Conservation (phyloP, 30 jellyfish, hydroid and myxozoan genomes). For the Aurelia sp. region DNA sequence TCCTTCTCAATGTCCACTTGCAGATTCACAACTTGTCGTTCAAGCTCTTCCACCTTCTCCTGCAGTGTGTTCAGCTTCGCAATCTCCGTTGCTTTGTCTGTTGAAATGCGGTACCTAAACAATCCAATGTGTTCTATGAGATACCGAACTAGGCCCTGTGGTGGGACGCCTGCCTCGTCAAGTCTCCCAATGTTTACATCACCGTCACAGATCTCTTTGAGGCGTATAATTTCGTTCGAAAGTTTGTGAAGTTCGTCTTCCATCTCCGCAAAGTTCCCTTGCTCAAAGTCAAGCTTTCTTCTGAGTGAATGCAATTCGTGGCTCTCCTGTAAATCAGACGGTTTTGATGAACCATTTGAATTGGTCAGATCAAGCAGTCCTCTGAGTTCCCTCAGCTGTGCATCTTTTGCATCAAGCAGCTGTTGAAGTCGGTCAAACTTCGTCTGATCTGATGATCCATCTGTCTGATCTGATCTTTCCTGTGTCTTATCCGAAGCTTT, state of each 20-base stretch:
- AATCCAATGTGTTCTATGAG: conserved; percentile 38
- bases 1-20: conserved; percentile 46
- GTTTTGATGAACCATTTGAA: not conserved
- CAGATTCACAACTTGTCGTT: conserved; percentile 13
- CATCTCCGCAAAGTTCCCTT: not conserved
- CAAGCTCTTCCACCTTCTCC: conserved; percentile 50
- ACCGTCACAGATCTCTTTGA: conserved; percentile 1
- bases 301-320: not conserved
- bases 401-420: conserved; percentile 12
- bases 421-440: not conserved
- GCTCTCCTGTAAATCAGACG: not conserved
- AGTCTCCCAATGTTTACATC: conserved; percentile 2
- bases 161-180: conserved; percentile 5
- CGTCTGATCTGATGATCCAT: not conserved
- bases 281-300: not conserved
- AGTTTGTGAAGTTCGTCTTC: not conserved
- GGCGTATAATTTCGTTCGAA: not conserved
- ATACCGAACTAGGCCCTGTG: conserved; percentile 25
- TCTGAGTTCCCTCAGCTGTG: conserved; percentile 8
- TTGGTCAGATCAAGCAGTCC: conserved; percentile 3
- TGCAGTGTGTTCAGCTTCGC: conserved; percentile 61
- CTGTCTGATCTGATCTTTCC: conserved; percentile 4
- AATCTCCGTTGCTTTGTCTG: conserved; percentile 56
- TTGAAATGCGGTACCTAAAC: conserved; percentile 27
- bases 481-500: not conserved